Evolutionary conservation across 2,113 vertebrate species (phyloP), one percentile per base, ranked within the genome.

Genomic region (Solenodon paradoxus): DNA sequence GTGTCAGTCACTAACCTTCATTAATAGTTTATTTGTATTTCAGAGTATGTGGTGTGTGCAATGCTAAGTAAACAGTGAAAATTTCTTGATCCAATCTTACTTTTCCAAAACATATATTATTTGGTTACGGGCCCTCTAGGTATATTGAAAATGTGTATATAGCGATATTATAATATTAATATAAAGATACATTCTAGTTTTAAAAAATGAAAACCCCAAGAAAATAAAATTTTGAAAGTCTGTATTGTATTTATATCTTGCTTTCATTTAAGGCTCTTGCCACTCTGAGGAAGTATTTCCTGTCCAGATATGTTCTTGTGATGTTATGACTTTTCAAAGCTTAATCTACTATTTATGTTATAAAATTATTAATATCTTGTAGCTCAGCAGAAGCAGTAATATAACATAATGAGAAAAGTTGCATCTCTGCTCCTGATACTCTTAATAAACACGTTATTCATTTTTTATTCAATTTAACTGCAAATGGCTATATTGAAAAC

Each of bases 401-500:
- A 92, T 95, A 97, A 77, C 7, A 89, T 90, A 86, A 26, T 88
- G 97, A 97, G 87, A 97, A 96, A 98, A 97, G 88, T 83, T 96
- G 24, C 68, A 92, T 66, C 61, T 97, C 55, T 0, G 7, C 72
- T 97, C 93, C 38, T 93, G 86, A 95, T 97, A 85, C 59, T 42
- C 74, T 93, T 94, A 95, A 95, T 95, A 93, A 81, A 53, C 92
- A 84, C 86, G 93, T 97, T 96, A 94, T 61, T 96, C 49, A 85
- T 96, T 96, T 97, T 98, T 98, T 95, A 92, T 97, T 98, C 83
- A 94, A n/a, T 96, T 95, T 88, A 88, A 93, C 90, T 96, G 82
- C 88, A 97, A 96, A 95, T 66, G 87, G 84, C 95, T 95, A 47
- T 68, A 97, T 86, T 96, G 95, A 97, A 98, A 98, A 89, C 88